These are phyloP conservation scores for Gryllus bimaculatus DNA, from an alignment of 1,140 invertebrate genomes.

Conservation along the genomic window DNA sequence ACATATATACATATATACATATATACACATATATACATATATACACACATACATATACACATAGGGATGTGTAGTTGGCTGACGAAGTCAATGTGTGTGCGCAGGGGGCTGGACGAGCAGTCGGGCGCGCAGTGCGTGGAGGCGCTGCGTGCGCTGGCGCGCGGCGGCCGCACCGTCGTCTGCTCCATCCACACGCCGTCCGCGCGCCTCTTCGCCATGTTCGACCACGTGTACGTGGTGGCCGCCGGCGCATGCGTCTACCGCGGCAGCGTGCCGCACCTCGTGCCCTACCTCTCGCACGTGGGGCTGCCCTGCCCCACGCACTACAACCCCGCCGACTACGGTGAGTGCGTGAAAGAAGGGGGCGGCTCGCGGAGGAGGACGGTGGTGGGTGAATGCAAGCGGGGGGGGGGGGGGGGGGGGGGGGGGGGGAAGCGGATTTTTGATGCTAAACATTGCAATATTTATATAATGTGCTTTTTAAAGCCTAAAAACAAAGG, in stretches of 20 bases:
- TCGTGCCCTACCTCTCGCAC: slow-evolving; percentile 57
- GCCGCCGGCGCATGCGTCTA: slow-evolving; percentile 64
- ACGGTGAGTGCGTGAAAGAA: slow-evolving; percentile 53
- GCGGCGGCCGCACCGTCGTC: slow-evolving; percentile 73
- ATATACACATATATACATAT: too few species aligned
- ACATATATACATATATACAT: too few species aligned
- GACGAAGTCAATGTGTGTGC: too few species aligned
- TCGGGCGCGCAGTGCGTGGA: slow-evolving; percentile 65
- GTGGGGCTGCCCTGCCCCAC: slow-evolving; percentile 59
- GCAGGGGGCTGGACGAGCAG: slow-evolving; percentile 65
- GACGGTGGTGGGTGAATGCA: too few species aligned
- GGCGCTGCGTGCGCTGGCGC: slow-evolving; percentile 64
- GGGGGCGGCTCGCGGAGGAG: too few species aligned
- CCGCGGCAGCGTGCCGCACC: slow-evolving; percentile 51
- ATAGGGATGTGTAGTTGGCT: too few species aligned
- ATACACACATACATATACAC: too few species aligned
- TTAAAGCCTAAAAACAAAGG: too few species aligned
- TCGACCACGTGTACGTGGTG: slow-evolving; percentile 68
- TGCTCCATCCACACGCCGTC: slow-evolving; percentile 90
- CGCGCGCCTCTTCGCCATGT: slow-evolving; percentile 61
- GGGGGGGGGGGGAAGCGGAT: too few species aligned
- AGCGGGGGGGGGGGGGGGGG: too few species aligned
- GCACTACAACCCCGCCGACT: slow-evolving; percentile 75
- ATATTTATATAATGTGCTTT: too few species aligned
- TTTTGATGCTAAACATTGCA: too few species aligned